phyloP scores from a whole-genome alignment of 2,888 invertebrate genomes.

The Galerucella pusilla region DNA sequence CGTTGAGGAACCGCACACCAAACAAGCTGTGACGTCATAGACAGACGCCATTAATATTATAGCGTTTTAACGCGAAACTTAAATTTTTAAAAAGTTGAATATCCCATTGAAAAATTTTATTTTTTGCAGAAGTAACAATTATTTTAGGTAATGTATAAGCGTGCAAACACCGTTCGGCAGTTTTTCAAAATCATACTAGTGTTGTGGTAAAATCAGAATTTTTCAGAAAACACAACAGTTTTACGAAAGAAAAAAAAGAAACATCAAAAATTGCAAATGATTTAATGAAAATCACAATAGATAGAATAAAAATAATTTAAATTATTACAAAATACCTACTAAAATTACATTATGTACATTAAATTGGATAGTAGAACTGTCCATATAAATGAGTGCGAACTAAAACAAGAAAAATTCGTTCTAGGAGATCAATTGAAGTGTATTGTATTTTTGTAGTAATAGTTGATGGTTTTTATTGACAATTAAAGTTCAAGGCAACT shows the following conservation, averaged over 20 bases:
- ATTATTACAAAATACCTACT: conserved; percentile 33
- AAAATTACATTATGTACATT: conserved; percentile 46
- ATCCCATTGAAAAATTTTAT: too few relatives aligned
- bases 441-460: background rate
- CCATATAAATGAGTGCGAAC: conserved; percentile 39
- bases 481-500: background rate
- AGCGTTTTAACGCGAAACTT: too few relatives aligned
- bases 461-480: background rate
- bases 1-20: too few relatives aligned
- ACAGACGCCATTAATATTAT: too few relatives aligned
- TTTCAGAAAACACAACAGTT: conserved; percentile 20
- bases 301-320: conserved; percentile 35
- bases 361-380: conserved; percentile 38
- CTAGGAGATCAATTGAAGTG: background rate
- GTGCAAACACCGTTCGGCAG: too few relatives aligned
- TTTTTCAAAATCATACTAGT: background rate
- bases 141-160: too few relatives aligned
- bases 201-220: background rate
- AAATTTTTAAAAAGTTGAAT: too few relatives aligned
- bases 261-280: conserved; percentile 16
- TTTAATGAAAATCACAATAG: conserved; percentile 18
- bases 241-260: conserved; percentile 18
- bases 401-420: conserved; percentile 8
- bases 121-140: too few relatives aligned
- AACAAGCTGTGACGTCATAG: too few relatives aligned